Evolutionary conservation across 2,797 vertebrate genomes (phyloP).

Genomic region (Kryptolebias ocellatus): DNA sequence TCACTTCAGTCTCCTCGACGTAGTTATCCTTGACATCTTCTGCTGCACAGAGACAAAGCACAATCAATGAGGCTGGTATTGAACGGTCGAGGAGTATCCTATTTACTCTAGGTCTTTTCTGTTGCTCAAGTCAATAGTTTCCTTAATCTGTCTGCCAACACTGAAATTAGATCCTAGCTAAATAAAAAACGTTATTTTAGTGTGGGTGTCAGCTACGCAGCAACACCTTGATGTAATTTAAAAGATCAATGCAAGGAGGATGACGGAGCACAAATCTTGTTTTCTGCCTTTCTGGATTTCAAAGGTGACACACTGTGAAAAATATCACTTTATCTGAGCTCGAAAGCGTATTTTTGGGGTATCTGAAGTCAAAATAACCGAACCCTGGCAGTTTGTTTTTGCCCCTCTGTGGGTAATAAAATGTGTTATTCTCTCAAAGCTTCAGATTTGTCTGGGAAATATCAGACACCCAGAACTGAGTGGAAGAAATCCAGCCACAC

Average conservation of each 20-base stretch:
- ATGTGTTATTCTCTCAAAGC: neutral
- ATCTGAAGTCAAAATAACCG: neutral
- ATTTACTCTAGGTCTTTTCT: constrained; percentile 8
- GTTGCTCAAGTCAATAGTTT: constrained; percentile 44
- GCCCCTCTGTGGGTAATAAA: neutral
- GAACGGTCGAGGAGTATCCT: neutral
- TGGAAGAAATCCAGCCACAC: neutral
- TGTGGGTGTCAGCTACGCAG: constrained; percentile 22
- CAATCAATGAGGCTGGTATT: constrained; percentile 17
- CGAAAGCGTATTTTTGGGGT: neutral
- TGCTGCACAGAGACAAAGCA: constrained; percentile 66
- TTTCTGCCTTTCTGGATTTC: constrained; percentile 33
- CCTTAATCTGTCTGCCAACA: constrained; percentile 26
- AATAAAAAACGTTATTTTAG: constrained; percentile 32
- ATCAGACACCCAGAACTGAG: neutral
- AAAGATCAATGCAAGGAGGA: constrained; percentile 4
- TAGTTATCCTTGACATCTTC: constrained; percentile 85
- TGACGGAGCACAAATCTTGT: constrained; percentile 21
- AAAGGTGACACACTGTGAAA: neutral
- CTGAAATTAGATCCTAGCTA: constrained; percentile 32
- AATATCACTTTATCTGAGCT: neutral
- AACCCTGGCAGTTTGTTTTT: neutral
- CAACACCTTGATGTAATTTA: constrained; percentile 42
- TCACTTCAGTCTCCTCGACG: constrained; percentile 89
- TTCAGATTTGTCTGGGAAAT: neutral